These are phyloP conservation scores for Germaria angustata DNA, from an alignment of 2,888 invertebrate genomes.

Conservation along the genomic window DNA sequence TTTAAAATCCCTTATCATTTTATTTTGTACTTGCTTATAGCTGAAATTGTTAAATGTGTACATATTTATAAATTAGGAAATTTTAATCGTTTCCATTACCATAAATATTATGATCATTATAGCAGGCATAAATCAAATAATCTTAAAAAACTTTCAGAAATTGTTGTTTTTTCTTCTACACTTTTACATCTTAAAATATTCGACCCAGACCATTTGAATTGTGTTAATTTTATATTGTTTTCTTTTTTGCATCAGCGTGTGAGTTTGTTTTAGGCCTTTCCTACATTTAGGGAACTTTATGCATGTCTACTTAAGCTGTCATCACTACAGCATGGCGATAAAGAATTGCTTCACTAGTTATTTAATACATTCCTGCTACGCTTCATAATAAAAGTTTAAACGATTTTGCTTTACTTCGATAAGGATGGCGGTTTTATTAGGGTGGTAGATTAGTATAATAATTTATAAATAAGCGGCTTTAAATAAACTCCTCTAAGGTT, in stretches of 20 bases:
- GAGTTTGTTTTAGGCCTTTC: background rate
- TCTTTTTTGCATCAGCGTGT: background rate
- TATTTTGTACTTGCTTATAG: background rate
- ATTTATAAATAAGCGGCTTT: too few species aligned
- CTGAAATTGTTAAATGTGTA: too few species aligned
- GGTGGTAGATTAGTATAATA: background rate
- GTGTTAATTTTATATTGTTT: slow-evolving; percentile 12
- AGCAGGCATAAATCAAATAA: slow-evolving; percentile 30
- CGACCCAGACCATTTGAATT: background rate
- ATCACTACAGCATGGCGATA: slow-evolving; percentile 19
- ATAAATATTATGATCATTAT: slow-evolving; percentile 19
- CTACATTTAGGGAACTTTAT: background rate
- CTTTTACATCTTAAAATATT: background rate
- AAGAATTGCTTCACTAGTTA: background rate
- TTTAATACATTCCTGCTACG: background rate
- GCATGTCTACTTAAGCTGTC: slow-evolving; percentile 40
- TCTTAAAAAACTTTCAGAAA: background rate
- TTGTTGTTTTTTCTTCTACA: background rate
- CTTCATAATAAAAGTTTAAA: background rate
- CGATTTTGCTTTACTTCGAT: background rate
- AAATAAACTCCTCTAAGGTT: too few species aligned
- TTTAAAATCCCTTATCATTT: slow-evolving; percentile 2
- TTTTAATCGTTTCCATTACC: slow-evolving; percentile 1
- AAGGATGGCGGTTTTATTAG: background rate
- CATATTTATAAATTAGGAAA: background rate